Percentiles rank a stretch among this genome's conserved stretches.
These are phyloP conservation scores for Stegastes partitus DNA, from an alignment of 2,113 vertebrate species.

Conservation along the genomic window DNA sequence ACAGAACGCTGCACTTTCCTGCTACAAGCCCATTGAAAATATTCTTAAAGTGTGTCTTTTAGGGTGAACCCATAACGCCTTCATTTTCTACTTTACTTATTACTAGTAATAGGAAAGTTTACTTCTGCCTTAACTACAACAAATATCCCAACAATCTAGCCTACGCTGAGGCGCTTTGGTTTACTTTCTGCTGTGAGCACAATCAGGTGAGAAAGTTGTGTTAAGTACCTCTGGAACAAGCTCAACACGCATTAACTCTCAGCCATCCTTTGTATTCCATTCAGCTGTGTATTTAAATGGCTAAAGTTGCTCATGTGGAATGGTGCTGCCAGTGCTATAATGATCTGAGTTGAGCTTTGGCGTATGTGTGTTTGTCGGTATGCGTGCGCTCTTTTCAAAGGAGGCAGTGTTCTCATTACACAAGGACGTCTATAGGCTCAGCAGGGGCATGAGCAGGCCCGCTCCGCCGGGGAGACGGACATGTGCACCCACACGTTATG, in stretches of 20 bases:
- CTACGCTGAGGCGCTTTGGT: background rate
- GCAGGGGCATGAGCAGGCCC: conserved; percentile 17
- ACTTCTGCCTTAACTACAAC: background rate
- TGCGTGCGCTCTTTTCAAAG: conserved; percentile 11
- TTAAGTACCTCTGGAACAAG: conserved; percentile 23
- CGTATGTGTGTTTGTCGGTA: conserved; percentile 15
- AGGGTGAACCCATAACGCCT: background rate
- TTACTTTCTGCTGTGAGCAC: conserved; percentile 1
- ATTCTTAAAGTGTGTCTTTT: background rate
- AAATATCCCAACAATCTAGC: background rate
- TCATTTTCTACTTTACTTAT: background rate
- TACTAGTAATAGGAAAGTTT: background rate
- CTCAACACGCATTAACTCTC: conserved; percentile 23
- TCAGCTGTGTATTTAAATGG: conserved; percentile 46
- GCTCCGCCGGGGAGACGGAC: conserved; percentile 35
- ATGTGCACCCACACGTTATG: conserved; percentile 1
- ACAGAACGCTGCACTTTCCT: conserved; percentile 10
- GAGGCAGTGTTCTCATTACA: conserved; percentile 46
- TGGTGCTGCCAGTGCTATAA: conserved; percentile 36
- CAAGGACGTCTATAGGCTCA: conserved; percentile 23
- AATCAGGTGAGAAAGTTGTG: conserved; percentile 13
- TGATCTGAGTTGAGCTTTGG: conserved; percentile 23
- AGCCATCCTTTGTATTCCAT: conserved; percentile 35
- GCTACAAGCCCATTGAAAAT: background rate
- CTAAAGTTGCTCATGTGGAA: conserved; percentile 43